Evolutionary conservation across 2,797 vertebrate species (phyloP).

Genomic region (Taenioides sp.): DNA sequence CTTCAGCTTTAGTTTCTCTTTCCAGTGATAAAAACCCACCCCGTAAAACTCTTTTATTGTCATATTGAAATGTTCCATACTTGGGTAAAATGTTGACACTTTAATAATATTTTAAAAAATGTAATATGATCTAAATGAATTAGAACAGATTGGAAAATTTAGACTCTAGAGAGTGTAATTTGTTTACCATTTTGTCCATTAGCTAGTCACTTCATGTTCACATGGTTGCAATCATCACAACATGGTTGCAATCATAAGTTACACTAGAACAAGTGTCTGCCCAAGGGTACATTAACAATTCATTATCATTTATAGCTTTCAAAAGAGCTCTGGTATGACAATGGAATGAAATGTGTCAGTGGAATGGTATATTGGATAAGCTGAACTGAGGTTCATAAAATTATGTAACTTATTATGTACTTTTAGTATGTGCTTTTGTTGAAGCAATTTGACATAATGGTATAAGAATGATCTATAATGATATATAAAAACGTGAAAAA

Average conservation of each 20-base stretch:
- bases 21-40: slow-evolving; percentile 7
- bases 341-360: neutral
- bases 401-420: no score
- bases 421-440: no score
- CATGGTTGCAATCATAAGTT: neutral
- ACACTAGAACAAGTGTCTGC: neutral
- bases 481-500: no score
- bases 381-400: no score
- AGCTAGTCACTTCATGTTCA: neutral
- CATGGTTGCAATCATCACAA: neutral
- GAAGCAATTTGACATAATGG: no score
- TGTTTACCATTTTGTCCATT: neutral
- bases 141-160: neutral
- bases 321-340: neutral
- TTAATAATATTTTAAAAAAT: neutral
- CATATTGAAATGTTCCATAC: neutral
- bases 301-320: neutral
- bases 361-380: no score
- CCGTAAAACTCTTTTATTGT: neutral
- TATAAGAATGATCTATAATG: no score
- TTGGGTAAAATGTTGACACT: neutral
- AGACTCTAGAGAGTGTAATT: neutral
- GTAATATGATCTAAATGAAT: neutral
- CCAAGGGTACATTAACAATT: neutral
- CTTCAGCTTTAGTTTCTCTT: neutral